Evolutionary conservation across 2,888 invertebrate genomes (phyloP), one percentile per base, ranked within the genome.

Genomic region (Tetranychus truncatus): DNA sequence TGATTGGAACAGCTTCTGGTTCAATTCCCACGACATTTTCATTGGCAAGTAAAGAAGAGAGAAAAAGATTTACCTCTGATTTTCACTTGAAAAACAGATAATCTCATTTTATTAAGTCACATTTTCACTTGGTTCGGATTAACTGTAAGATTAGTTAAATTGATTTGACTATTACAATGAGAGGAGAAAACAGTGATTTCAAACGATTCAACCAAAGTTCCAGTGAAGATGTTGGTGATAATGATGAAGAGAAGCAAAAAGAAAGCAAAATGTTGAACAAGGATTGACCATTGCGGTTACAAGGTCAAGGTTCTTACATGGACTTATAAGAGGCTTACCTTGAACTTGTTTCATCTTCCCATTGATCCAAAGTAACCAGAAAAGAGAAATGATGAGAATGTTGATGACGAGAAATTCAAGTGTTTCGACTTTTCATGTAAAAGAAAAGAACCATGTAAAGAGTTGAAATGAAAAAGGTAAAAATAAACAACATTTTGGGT

Each of bases 241-340:
- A 55, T 34, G 34, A 34, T 34, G 34, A 34, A 34, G 34, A 24
- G 24, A 24, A 24, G n/a, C n/a, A 2, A 34, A 3, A 34, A 34
- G 34, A 34, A 34, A 34, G 34, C 24, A 34, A 34, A 34, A 34
- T 34, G 55, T 55, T 9, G 15, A 55, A 55, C 55, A 55, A 55
- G 55, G 55, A 55, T 55, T 55, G 55, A 55, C 55, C 55, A 55
- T 55, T 55, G 55, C 55, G 55, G 55, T 55, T 55, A 55, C 55
- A 55, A 55, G 55, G 55, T 55, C 55, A 55, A 55, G 55, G 55
- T 55, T 55, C 55, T 55, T 55, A 55, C 34, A 34, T 55, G 55
- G 55, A 15, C 55, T 55, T 55, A 55, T 55, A 55, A 55, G 55
- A 55, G 55, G 55, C 55, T 55, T 55, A 55, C 55, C 55, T 55